Evolutionary conservation across 2,888 invertebrate genomes (phyloP).

Genomic region (Ectropis crepuscularia): DNA sequence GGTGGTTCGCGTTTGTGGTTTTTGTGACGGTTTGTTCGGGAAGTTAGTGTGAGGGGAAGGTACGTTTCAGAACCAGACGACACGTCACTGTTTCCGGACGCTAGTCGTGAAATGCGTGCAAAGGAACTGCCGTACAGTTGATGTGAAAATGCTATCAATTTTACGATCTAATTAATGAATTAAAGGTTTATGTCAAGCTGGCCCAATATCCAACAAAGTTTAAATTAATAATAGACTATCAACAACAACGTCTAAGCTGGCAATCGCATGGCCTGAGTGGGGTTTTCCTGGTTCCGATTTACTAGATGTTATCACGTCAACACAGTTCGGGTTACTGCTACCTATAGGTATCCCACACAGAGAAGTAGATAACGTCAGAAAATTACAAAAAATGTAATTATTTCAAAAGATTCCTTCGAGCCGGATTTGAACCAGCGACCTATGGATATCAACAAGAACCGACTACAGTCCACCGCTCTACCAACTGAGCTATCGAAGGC

Average conservation of each 20-base stretch:
- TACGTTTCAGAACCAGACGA: slow-evolving; percentile 45
- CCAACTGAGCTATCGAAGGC: slow-evolving; percentile 84
- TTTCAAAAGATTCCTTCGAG: slow-evolving; percentile 34
- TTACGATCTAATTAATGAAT: slow-evolving; percentile 25
- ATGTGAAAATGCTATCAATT: slow-evolving; percentile 38
- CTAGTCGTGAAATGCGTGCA: slow-evolving; percentile 56
- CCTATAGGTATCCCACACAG: too few relatives aligned
- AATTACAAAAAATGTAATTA: too few relatives aligned
- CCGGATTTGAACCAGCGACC: slow-evolving; percentile 87
- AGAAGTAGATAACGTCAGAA: too few relatives aligned
- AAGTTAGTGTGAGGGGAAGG: slow-evolving; percentile 25
- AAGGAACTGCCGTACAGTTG: slow-evolving; percentile 48
- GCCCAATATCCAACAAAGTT: too few relatives aligned
- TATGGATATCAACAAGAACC: slow-evolving; percentile 76
- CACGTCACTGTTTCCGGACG: slow-evolving; percentile 67
- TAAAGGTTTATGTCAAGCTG: not conserved
- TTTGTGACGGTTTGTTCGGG: slow-evolving; percentile 13
- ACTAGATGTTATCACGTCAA: too few relatives aligned
- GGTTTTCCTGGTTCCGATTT: too few relatives aligned
- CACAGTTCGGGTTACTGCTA: too few relatives aligned
- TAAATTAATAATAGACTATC: too few relatives aligned
- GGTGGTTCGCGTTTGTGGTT: slow-evolving; percentile 13
- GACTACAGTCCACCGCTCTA: slow-evolving; percentile 84
- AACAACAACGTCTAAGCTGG: too few relatives aligned
- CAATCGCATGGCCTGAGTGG: too few relatives aligned